Evolutionary conservation across 1,140 invertebrate genomes (phyloP).

Genomic region (Drosophila suzukii): DNA sequence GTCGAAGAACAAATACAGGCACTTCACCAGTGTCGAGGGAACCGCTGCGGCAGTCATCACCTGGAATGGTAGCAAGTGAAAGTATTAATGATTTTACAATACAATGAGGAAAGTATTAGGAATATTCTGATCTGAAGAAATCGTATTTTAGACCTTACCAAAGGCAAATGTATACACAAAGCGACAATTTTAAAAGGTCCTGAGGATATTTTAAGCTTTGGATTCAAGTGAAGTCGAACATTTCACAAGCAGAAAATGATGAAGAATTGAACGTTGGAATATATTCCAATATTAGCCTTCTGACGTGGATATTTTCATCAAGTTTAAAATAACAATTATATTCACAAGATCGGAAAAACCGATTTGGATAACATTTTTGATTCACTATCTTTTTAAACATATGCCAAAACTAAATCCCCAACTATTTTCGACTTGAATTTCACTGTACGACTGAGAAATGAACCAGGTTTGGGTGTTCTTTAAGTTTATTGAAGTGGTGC

Average conservation of each 20-base stretch:
- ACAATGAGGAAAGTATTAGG: no score
- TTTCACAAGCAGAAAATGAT: no score
- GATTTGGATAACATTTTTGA: not conserved
- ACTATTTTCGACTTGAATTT: not conserved
- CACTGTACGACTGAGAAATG: not conserved
- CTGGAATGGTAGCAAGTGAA: conserved; percentile 83
- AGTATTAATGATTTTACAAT: not conserved
- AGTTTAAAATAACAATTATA: no score
- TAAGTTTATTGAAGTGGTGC: conserved; percentile 27
- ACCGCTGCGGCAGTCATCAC: conserved; percentile 98
- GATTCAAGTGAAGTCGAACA: no score
- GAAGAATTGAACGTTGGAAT: no score
- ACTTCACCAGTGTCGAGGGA: conserved; percentile 99
- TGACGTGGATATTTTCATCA: no score
- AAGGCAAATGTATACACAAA: no score
- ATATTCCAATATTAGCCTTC: no score
- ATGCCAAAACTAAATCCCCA: not conserved
- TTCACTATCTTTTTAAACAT: not conserved
- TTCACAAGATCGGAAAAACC: not conserved
- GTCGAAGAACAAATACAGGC: conserved; percentile 99
- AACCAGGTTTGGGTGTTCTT: conserved; percentile 55
- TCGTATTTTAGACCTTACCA: no score
- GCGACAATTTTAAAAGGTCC: no score
- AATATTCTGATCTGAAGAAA: no score
- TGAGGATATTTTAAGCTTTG: no score